These are phyloP conservation scores for Argya squamiceps DNA, from an alignment of 2,797 vertebrate genomes.

Conservation along the genomic window DNA sequence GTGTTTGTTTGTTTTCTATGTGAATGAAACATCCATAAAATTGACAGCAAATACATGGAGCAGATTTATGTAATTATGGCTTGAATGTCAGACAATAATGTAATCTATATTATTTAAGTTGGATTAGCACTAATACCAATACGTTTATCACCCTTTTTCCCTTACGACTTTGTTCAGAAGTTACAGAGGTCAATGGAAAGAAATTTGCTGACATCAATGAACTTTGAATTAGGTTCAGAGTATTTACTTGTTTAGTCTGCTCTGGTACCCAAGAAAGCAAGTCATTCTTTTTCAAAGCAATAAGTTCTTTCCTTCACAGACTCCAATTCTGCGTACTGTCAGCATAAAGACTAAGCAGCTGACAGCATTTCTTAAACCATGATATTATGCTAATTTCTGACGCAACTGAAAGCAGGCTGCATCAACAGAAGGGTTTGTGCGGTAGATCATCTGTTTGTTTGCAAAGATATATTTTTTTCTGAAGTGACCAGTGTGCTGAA, in stretches of 20 bases:
- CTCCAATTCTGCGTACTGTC: not conserved
- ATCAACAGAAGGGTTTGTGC: not conserved
- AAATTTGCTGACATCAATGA: not conserved
- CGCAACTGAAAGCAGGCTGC: not conserved
- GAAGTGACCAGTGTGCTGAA: not conserved
- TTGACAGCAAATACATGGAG: not conserved
- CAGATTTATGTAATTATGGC: constrained; percentile 7
- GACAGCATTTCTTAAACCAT: not conserved
- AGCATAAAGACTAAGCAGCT: not conserved
- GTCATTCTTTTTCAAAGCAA: not conserved
- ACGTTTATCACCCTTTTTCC: not conserved
- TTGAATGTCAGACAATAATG: constrained; percentile 18
- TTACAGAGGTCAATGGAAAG: not conserved
- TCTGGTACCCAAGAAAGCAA: not conserved
- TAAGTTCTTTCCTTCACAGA: not conserved
- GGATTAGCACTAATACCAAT: not conserved
- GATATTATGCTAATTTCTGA: not conserved
- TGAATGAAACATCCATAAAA: constrained; percentile 7
- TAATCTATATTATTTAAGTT: not conserved
- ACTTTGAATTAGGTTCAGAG: not conserved
- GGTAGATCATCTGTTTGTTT: not conserved
- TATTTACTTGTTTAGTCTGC: not conserved
- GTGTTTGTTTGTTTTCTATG: not conserved
- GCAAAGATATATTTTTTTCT: not conserved
- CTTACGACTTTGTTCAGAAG: not conserved